A percentile compares a stretch with the other conserved stretches of the same genome.
These are phyloP conservation scores for Nowickia ferox DNA, from an alignment of 2,888 invertebrate genomes.

Conservation along the genomic window DNA sequence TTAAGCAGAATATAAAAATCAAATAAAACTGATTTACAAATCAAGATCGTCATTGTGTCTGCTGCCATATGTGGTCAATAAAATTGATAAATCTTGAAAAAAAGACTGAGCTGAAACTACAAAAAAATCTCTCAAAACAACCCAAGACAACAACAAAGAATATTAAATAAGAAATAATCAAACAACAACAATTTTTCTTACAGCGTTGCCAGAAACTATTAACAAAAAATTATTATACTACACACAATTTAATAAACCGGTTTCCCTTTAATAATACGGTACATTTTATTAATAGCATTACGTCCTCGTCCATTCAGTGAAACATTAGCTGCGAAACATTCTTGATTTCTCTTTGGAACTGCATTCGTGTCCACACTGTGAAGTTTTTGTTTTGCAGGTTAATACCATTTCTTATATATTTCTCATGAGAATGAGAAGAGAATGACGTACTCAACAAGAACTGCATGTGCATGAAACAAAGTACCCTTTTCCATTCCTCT, in stretches of 20 bases:
- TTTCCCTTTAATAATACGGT: not conserved
- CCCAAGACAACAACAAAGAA: slow-evolving; percentile 2
- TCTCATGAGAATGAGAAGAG: no score
- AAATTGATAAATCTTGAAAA: slow-evolving; percentile 66
- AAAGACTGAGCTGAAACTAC: slow-evolving; percentile 50
- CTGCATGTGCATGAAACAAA: no score
- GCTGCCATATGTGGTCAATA: slow-evolving; percentile 80
- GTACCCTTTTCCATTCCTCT: no score
- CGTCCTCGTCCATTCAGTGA: no score
- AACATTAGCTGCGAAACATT: no score
- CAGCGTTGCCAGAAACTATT: slow-evolving; percentile 21
- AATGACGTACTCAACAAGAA: no score
- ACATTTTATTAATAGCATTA: not conserved
- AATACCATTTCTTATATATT: no score
- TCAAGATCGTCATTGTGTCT: slow-evolving; percentile 74
- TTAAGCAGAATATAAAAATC: slow-evolving; percentile 28
- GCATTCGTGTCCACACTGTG: no score
- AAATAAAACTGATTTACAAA: slow-evolving; percentile 55
- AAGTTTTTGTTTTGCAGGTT: no score
- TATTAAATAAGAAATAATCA: slow-evolving; percentile 5
- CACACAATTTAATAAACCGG: not conserved
- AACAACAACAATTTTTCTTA: slow-evolving; percentile 9
- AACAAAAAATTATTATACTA: not conserved
- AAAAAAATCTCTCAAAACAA: slow-evolving; percentile 50
- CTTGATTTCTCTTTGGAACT: no score